Evolutionary conservation across 2,113 vertebrate species (phyloP).

Genomic region (Agelaius phoeniceus): DNA sequence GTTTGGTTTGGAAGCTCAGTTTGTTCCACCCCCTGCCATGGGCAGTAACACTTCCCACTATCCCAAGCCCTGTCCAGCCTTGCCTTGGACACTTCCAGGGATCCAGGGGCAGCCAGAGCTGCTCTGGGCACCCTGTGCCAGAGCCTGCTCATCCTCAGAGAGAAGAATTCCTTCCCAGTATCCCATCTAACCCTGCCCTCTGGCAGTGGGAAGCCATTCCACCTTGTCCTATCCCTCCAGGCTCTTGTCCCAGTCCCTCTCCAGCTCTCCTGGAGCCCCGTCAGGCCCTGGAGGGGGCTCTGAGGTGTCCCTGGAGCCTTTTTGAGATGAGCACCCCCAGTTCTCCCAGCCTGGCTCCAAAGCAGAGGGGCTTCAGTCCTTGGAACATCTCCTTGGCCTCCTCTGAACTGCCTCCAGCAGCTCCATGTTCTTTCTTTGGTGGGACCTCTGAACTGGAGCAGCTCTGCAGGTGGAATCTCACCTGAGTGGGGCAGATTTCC

Average conservation of each 20-base stretch:
- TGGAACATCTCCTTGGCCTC: fast-evolving
- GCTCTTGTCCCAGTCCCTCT: not conserved
- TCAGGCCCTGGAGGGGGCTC: not conserved
- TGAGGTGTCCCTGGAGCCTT: fast-evolving
- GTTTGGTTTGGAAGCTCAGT: not conserved
- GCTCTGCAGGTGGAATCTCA: not conserved
- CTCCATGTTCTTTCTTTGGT: fast-evolving
- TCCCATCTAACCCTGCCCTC: not conserved
- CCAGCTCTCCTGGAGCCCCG: not conserved
- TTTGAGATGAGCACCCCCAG: fast-evolving
- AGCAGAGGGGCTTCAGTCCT: not conserved
- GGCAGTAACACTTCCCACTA: not conserved
- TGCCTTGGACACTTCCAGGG: not conserved
- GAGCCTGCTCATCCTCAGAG: not conserved
- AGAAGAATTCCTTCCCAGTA: not conserved
- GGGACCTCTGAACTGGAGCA: not conserved
- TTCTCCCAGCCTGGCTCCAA: not conserved
- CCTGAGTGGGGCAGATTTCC: not conserved
- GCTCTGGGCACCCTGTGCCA: not conserved
- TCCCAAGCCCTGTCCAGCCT: fast-evolving
- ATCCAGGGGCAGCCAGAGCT: not conserved
- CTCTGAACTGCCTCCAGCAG: not conserved
- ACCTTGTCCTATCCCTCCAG: no score
- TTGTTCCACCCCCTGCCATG: not conserved
- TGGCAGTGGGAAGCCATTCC: not conserved